Conservation (phyloP, 2,797 vertebrate species). For the Erithacus rubecula region DNA sequence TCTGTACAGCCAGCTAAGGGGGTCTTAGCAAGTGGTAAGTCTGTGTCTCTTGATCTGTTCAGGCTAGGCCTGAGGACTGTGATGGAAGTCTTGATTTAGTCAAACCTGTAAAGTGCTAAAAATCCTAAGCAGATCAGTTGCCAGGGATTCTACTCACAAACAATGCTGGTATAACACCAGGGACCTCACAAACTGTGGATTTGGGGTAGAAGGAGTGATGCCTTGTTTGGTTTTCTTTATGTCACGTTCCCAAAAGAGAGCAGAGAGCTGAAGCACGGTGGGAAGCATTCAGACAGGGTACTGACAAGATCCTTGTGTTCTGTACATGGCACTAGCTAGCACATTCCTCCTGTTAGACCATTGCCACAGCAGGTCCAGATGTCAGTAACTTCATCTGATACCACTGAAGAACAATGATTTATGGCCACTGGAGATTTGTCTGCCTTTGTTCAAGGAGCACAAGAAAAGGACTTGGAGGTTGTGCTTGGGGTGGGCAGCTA, state of each 20-base stretch:
- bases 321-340: not conserved
- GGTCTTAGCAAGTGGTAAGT: not conserved
- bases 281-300: not conserved
- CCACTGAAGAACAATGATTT: not conserved
- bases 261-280: not conserved
- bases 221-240: not conserved
- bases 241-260: not conserved
- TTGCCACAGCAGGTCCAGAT: constrained; percentile 7
- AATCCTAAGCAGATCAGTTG: not conserved
- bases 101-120: not conserved
- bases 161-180: not conserved
- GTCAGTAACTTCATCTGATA: constrained; percentile 6
- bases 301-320: not conserved
- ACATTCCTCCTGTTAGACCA: not conserved
- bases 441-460: not conserved
- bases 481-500: not conserved
- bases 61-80: not conserved
- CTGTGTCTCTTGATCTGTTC: not conserved
- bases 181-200: not conserved
- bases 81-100: not conserved
- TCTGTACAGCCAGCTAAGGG: not conserved
- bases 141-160: not conserved
- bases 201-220: not conserved
- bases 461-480: not conserved
- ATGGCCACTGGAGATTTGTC: not conserved